A percentile compares a stretch with the other conserved stretches of the same genome.
Evolutionary conservation across 2,888 invertebrate species (phyloP).

Genomic region (Lutraria lutraria): DNA sequence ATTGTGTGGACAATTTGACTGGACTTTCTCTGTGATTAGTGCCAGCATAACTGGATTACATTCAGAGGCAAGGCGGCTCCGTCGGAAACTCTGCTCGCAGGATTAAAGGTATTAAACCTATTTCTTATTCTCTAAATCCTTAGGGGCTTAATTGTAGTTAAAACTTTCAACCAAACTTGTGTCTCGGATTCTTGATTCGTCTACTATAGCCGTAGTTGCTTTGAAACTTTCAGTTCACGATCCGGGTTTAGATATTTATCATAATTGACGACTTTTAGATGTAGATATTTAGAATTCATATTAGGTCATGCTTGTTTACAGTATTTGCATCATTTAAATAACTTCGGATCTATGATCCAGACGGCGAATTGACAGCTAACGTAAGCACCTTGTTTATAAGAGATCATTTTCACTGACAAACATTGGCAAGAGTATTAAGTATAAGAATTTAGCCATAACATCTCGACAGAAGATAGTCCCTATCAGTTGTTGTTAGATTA

Average conservation of each 20-base stretch:
- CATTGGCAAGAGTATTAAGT: slow-evolving; percentile 36
- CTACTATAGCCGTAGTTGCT: not conserved
- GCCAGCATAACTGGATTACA: not conserved
- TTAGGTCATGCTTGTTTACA: slow-evolving; percentile 61
- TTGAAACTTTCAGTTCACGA: not conserved
- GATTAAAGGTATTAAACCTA: not conserved
- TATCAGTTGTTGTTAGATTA: slow-evolving; percentile 34
- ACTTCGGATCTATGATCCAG: slow-evolving; percentile 43
- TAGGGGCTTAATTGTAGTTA: too few relatives aligned
- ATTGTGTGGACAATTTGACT: not conserved
- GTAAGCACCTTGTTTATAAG: slow-evolving; percentile 48
- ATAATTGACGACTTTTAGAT: slow-evolving; percentile 56
- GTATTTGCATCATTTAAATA: slow-evolving; percentile 63
- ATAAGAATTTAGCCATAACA: slow-evolving; percentile 12
- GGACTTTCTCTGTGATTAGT: not conserved
- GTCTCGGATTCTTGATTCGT: too few relatives aligned
- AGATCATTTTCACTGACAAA: slow-evolving; percentile 50
- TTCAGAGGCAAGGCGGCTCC: not conserved
- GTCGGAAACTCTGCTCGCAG: not conserved
- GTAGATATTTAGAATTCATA: slow-evolving; percentile 55
- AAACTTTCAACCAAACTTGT: too few relatives aligned
- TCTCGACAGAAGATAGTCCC: slow-evolving; percentile 20
- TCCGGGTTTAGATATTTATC: slow-evolving; percentile 21
- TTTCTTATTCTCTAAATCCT: too few relatives aligned
- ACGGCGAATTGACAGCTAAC: not conserved